Conservation (phyloP, 2,888 invertebrate genomes). For the Amorpha juglandis region DNA sequence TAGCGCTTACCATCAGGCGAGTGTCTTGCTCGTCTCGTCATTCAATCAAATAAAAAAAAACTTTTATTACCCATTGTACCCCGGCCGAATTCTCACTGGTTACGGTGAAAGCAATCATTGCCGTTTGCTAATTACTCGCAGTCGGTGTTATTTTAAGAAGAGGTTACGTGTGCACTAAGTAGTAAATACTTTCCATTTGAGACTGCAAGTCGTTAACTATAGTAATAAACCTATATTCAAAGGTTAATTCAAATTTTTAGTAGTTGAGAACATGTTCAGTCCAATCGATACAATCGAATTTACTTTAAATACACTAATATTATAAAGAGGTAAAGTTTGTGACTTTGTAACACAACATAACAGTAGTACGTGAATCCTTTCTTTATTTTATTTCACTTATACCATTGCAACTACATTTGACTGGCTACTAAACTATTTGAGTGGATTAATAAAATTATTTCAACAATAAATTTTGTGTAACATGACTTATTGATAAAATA, state of each 20-base stretch:
- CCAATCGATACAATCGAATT: not conserved
- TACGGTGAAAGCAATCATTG: conserved; percentile 19
- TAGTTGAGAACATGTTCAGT: not conserved
- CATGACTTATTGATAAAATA: too few relatives aligned
- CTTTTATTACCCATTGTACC: conserved; percentile 2
- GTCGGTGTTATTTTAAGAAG: conserved; percentile 5
- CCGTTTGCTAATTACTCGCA: not conserved
- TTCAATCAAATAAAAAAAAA: too few relatives aligned
- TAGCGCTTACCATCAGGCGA: too few relatives aligned
- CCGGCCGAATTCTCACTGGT: not conserved
- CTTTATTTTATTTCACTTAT: too few relatives aligned
- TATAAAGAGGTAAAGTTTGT: not conserved
- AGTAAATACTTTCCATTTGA: conserved; percentile 12
- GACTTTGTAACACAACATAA: too few relatives aligned
- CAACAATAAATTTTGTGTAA: too few relatives aligned
- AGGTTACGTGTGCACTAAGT: conserved; percentile 5
- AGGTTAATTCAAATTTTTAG: not conserved
- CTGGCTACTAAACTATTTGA: too few relatives aligned
- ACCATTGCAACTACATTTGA: too few relatives aligned
- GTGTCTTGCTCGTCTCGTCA: too few relatives aligned
- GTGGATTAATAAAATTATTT: too few relatives aligned
- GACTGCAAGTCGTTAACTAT: conserved; percentile 2
- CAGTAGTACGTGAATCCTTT: too few relatives aligned
- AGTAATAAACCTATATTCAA: conserved; percentile 5
- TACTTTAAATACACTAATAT: not conserved